phyloP scores from a whole-genome alignment of 2,113 vertebrate genomes.

The Microcebus murinus region DNA sequence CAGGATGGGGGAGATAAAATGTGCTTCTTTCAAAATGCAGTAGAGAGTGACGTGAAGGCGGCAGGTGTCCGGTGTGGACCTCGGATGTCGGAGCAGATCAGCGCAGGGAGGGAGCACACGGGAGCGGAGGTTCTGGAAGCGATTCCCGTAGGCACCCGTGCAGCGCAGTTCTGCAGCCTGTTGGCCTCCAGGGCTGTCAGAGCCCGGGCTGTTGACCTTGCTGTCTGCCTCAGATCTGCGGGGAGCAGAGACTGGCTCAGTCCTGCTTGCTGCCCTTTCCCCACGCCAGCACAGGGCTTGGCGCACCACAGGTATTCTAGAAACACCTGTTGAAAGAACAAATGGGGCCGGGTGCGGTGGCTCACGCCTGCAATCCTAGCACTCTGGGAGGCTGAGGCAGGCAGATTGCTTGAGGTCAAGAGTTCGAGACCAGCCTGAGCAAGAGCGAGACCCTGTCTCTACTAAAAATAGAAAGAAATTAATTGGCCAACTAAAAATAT shows the following conservation, averaged over 20 bases:
- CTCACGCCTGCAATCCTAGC: too few relatives aligned
- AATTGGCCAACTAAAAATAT: too few relatives aligned
- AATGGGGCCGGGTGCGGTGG: neutral
- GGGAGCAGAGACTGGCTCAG: neutral
- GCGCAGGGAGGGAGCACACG: neutral
- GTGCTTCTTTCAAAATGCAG: neutral
- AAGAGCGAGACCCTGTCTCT: too few relatives aligned
- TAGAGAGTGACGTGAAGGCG: neutral
- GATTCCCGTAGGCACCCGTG: neutral
- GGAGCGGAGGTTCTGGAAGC: neutral
- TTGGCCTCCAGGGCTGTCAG: too few relatives aligned
- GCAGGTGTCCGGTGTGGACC: neutral
- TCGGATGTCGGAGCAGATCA: neutral
- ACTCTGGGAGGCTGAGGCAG: too few relatives aligned
- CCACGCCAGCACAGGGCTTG: neutral
- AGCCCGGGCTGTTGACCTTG: neutral
- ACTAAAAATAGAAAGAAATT: too few relatives aligned
- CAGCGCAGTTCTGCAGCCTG: too few relatives aligned
- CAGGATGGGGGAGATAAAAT: neutral
- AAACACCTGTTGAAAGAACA: neutral
- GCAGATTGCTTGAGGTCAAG: too few relatives aligned
- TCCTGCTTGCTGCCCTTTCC: neutral
- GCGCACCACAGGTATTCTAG: neutral
- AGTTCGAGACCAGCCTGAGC: too few relatives aligned
- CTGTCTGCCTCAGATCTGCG: neutral